A percentile compares a stretch with the other conserved stretches of the same genome.
phyloP scores from a whole-genome alignment of 2,797 vertebrate genomes.

The Hyperoplus lanceolatus region DNA sequence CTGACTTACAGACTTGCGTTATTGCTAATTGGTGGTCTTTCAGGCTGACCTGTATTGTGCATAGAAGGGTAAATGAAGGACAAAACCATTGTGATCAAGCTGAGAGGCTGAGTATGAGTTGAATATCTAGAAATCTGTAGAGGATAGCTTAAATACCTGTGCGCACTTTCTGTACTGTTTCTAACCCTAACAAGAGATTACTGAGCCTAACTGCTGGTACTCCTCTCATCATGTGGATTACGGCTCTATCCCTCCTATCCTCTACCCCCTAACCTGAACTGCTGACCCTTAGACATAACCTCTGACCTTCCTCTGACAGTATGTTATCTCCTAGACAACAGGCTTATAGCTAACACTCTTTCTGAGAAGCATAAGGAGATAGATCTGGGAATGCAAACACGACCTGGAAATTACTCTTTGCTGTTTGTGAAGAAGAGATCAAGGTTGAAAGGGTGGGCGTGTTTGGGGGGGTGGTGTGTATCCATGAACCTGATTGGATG shows the following conservation, averaged over 20 bases:
- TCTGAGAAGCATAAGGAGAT: constrained; percentile 53
- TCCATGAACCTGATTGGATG: constrained; percentile 34
- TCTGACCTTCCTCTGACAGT: constrained; percentile 58
- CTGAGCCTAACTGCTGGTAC: constrained; percentile 65
- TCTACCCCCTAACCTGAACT: constrained; percentile 66
- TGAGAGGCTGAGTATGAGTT: constrained; percentile 10
- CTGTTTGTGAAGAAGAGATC: constrained; percentile 65
- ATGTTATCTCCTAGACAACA: constrained; percentile 71
- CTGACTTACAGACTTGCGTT: background rate
- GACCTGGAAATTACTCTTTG: constrained; percentile 67
- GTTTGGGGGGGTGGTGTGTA: constrained; percentile 22
- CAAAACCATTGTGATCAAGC: constrained; percentile 2
- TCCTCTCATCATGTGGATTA: constrained; percentile 80
- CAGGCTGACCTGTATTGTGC: constrained; percentile 13
- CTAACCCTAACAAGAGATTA: constrained; percentile 65
- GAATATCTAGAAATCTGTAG: constrained; percentile 25
- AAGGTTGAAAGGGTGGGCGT: constrained; percentile 62
- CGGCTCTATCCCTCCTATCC: constrained; percentile 68
- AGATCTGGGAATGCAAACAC: constrained; percentile 69
- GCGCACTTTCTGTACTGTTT: constrained; percentile 31
- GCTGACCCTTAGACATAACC: constrained; percentile 65
- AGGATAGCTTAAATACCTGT: constrained; percentile 52
- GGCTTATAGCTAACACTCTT: constrained; percentile 68
- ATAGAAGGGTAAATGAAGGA: constrained; percentile 27
- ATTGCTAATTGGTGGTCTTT: constrained; percentile 14